Percentiles rank a stretch among this genome's conserved stretches.
Conservation (phyloP, 2,797 vertebrate genomes). For the Mycteria americana region DNA sequence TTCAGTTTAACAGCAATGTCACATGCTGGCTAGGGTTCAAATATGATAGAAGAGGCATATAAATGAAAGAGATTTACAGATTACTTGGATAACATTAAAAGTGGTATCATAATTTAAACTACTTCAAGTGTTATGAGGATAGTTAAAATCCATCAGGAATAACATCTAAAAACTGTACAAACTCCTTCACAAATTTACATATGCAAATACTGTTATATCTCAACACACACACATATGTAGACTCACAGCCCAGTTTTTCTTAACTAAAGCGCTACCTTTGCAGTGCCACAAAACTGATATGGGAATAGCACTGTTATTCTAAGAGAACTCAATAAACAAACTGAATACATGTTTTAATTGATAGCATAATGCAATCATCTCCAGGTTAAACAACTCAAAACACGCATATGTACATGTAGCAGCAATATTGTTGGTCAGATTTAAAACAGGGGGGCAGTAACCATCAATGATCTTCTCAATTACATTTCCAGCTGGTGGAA, state of each 20-base stretch:
- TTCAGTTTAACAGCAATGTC: neutral
- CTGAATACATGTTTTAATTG: neutral
- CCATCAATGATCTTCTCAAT: neutral
- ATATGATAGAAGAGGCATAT: neutral
- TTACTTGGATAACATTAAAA: neutral
- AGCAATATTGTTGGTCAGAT: neutral
- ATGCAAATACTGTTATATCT: neutral
- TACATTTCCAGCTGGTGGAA: neutral
- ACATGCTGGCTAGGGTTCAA: neutral
- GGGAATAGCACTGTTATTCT: neutral
- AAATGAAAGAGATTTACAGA: neutral
- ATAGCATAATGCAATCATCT: neutral
- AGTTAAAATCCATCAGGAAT: neutral
- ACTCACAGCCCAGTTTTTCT: neutral
- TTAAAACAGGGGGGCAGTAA: neutral
- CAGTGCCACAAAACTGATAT: neutral
- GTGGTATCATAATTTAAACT: neutral
- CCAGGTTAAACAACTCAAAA: neutral
- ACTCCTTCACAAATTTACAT: neutral
- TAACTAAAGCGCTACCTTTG: neutral
- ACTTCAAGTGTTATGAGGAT: neutral
- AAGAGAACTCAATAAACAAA: neutral
- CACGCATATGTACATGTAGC: accelerated
- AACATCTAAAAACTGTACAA: neutral
- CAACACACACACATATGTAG: accelerated